Conservation (phyloP, 1,140 invertebrate species). For the Pseudomyrmex cubaensis region DNA sequence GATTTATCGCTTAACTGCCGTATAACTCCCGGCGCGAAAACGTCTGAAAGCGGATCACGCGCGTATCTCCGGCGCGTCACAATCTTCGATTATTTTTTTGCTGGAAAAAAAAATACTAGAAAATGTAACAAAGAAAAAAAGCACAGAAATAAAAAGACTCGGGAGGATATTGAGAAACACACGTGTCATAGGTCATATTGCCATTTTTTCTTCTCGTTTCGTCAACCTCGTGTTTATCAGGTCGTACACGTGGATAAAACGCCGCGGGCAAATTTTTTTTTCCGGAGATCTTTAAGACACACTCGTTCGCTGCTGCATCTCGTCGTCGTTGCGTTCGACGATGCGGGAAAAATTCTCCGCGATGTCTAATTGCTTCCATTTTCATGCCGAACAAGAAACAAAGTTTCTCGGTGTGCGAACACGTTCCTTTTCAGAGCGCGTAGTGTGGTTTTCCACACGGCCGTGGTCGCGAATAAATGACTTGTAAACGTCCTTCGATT, state of each 20-base stretch:
- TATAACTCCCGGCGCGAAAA: neutral
- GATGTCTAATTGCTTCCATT: neutral
- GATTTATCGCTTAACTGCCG: neutral
- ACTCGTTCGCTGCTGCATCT: neutral
- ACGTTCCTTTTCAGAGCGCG: too few relatives aligned
- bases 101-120: neutral
- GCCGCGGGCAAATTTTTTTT: slow-evolving; percentile 2
- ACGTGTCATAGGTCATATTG: neutral
- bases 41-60: neutral
- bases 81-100: neutral
- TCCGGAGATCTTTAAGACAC: neutral
- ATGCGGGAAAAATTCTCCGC: neutral
- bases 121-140: neutral
- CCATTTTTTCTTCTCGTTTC: slow-evolving; percentile 5
- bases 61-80: too few relatives aligned
- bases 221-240: slow-evolving; percentile 28
- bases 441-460: too few relatives aligned
- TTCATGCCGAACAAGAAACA: too few relatives aligned
- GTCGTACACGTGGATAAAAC: neutral
- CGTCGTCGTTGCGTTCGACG: neutral
- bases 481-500: too few relatives aligned
- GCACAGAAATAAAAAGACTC: neutral
- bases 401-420: too few relatives aligned
- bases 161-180: slow-evolving; percentile 22
- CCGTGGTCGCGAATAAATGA: too few relatives aligned